Evolutionary conservation across 2,888 invertebrate species (phyloP), one percentile per base, ranked within the genome.

Genomic region (Agriopis marginaria): DNA sequence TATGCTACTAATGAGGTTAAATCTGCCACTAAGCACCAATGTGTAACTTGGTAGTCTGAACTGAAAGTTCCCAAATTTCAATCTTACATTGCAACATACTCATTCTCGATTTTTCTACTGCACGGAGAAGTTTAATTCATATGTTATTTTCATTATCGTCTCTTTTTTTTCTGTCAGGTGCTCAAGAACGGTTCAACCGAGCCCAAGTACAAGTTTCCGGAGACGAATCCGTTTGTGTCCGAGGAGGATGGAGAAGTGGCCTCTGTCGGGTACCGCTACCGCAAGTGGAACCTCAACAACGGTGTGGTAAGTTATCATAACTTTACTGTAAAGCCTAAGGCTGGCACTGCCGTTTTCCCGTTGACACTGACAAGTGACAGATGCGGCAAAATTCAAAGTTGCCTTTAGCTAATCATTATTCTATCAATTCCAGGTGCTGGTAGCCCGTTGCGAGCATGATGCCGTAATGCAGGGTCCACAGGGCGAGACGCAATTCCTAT

Each of bases 391-490:
- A 32, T 1, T 32, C 32, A 3, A 5, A 32, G 3, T 32, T 32
- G 32, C 32, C 32, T 32, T 32, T 5, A 32, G 32, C 32, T 32
- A 32, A 32, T 32, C 32, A 32, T 32, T 32, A 32, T 32, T 32
- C 32, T 32, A 17, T 49, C n/a, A 12, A 64, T 63, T 60, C 0
- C 75, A 96, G 96, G 95, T 96, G 40, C 92, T 99, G 75, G 97
- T 99, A 63, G 97, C 98, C 0, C 96, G 99, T 66, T 99, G 99
- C 90, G 99, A 99, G 87, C 99, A 99, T 87, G 99, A 99, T 91
- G 99, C 99, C 0, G 98, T 98, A 0, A 95, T 98, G 89, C 96
- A 96, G 77, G 97, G 97, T 0, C 97, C 98, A 0, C 97, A 96
- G 79, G 98, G 97, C 70, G 99, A 99, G 86, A 95, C 96, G 0